These are phyloP conservation scores for Rhinoptilus africanus DNA, from an alignment of 2,113 vertebrate genomes.

Conservation along the genomic window DNA sequence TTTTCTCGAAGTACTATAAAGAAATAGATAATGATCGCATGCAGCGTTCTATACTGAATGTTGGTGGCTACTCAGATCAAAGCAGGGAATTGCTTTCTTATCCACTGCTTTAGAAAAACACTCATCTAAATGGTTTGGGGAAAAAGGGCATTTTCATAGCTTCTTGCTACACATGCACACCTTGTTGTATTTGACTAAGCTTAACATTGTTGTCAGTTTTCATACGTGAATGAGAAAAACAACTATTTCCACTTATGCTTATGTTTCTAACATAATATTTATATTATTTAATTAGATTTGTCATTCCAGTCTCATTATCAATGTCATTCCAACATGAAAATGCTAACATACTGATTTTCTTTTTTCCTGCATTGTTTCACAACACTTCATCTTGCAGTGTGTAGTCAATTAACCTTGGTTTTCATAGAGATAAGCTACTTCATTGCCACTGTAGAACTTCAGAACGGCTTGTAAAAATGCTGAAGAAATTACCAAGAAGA, in stretches of 20 bases:
- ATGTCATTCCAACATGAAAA: background rate
- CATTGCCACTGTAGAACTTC: background rate
- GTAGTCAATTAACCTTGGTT: background rate
- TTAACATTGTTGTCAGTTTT: constrained; percentile 20
- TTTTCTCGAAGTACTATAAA: constrained; percentile 56
- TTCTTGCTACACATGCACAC: background rate
- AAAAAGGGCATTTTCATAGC: constrained; percentile 4
- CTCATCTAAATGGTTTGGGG: background rate
- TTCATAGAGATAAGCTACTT: background rate
- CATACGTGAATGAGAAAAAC: background rate
- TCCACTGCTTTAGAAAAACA: constrained; percentile 22
- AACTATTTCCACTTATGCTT: constrained; percentile 5
- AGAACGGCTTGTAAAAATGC: background rate
- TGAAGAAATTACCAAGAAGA: background rate
- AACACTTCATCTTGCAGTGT: background rate
- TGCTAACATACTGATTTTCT: background rate
- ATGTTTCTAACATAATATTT: constrained; percentile 1
- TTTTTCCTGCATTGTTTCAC: background rate
- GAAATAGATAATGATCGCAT: constrained; percentile 41
- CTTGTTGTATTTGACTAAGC: constrained; percentile 44
- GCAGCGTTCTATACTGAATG: background rate
- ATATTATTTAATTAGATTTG: constrained; percentile 14
- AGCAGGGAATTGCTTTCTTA: constrained; percentile 39
- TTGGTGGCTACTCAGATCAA: constrained; percentile 29
- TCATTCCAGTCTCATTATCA: constrained; percentile 2